Percentiles rank a stretch among this genome's conserved stretches.
Conservation (phyloP, 2,113 vertebrate genomes). For the Albula glossodonta region DNA sequence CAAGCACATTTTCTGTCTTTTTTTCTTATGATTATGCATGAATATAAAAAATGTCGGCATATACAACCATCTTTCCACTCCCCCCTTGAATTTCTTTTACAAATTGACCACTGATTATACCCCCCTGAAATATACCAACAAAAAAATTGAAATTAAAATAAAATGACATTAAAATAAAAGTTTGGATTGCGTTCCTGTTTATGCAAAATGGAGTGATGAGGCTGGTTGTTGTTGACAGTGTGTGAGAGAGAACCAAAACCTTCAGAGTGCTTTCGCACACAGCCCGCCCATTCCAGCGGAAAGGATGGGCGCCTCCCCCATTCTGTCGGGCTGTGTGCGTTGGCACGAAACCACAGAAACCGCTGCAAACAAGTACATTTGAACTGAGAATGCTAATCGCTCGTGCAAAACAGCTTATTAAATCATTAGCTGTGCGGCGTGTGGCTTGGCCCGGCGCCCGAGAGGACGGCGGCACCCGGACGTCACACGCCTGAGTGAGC, state of each 20-base stretch:
- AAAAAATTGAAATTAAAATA: too few species aligned
- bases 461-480: background rate
- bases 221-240: too few species aligned
- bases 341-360: background rate
- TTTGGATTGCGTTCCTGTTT: background rate
- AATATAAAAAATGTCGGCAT: too few species aligned
- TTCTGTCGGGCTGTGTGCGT: background rate
- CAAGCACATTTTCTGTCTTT: too few species aligned
- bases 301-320: background rate
- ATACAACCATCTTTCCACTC: too few species aligned
- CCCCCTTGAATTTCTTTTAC: too few species aligned
- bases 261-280: background rate
- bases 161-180: background rate
- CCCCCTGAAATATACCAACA: too few species aligned
- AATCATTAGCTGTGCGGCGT: background rate
- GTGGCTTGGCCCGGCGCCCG: background rate
- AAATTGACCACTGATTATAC: too few species aligned
- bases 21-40: too few species aligned
- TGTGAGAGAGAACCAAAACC: background rate
- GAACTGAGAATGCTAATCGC: background rate
- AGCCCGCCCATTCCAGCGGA: background rate
- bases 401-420: background rate
- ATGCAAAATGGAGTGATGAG: background rate
- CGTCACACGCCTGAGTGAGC: background rate
- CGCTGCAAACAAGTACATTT: conserved; percentile 1